phyloP scores from a whole-genome alignment of 23 tunicate species.

The Trididemnum nubilum region DNA sequence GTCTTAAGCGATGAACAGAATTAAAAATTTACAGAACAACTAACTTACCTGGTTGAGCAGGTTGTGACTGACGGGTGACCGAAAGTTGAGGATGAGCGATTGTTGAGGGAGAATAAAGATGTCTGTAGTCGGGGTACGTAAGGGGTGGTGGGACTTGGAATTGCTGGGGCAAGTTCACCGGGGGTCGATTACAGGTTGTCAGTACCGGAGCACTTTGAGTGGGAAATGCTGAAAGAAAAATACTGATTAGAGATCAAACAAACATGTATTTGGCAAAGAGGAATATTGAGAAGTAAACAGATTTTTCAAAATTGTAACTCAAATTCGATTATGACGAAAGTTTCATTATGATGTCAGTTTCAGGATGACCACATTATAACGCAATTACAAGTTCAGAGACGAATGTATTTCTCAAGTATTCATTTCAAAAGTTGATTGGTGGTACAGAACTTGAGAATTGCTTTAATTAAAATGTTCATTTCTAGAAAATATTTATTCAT shows the following conservation, averaged over 20 bases:
- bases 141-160: conserved; percentile 34
- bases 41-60: conserved; percentile 38
- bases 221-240: conserved; percentile 46
- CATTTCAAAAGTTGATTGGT: too few species aligned
- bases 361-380: too few species aligned
- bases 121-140: conserved; percentile 30
- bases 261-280: background rate
- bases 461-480: too few species aligned
- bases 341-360: too few species aligned
- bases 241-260: too few species aligned
- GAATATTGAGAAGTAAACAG: background rate
- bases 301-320: background rate
- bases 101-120: conserved; percentile 29
- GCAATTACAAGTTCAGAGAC: too few species aligned
- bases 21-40: too few species aligned
- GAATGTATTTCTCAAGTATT: too few species aligned
- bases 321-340: too few species aligned
- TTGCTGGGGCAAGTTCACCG: conserved; percentile 36
- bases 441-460: too few species aligned
- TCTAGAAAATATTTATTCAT: too few species aligned
- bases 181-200: conserved; percentile 62
- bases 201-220: conserved; percentile 70
- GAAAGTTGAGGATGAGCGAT: conserved; percentile 10
- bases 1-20: too few species aligned
- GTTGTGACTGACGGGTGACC: conserved; percentile 29